Conservation (phyloP, 1,140 invertebrate genomes). For the Drosophila erecta region DNA sequence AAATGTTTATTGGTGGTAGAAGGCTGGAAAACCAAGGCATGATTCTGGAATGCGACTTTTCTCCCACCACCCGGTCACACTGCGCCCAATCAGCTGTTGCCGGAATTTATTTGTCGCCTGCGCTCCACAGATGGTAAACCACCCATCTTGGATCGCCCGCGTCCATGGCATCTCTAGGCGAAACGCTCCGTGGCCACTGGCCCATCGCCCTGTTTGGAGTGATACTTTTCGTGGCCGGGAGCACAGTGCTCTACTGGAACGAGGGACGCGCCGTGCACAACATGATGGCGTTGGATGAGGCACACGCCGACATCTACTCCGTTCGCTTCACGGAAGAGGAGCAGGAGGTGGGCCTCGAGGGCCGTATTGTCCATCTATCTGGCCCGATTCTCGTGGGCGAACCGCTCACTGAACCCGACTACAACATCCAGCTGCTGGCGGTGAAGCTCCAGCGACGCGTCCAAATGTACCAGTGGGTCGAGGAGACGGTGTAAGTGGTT, state of each 20-base stretch:
- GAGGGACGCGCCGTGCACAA: constrained; percentile 90
- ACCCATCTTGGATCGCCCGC: neutral
- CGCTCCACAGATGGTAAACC: constrained; percentile 5
- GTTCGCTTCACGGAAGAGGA: constrained; percentile 86
- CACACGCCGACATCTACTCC: constrained; percentile 87
- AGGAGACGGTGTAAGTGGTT: constrained; percentile 86
- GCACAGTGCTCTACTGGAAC: constrained; percentile 90
- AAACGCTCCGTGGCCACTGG: constrained; percentile 88
- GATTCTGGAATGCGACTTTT: neutral
- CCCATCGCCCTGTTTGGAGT: constrained; percentile 87
- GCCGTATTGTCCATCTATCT: constrained; percentile 90
- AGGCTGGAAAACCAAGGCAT: too few relatives aligned
- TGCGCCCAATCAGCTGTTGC: constrained; percentile 15
- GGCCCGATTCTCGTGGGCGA: constrained; percentile 91
- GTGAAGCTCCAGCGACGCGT: constrained; percentile 91
- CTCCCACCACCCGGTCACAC: neutral
- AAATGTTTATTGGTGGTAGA: too few relatives aligned
- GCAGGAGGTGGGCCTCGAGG: constrained; percentile 88
- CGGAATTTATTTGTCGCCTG: constrained; percentile 1
- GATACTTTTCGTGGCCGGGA: constrained; percentile 86
- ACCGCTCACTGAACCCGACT: constrained; percentile 92
- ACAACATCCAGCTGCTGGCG: constrained; percentile 90
- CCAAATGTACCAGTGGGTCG: constrained; percentile 97
- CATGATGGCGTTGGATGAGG: constrained; percentile 89
- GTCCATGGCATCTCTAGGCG: constrained; percentile 84